Conservation (phyloP, 2,797 vertebrate genomes). For the Clarias laeviceps region DNA sequence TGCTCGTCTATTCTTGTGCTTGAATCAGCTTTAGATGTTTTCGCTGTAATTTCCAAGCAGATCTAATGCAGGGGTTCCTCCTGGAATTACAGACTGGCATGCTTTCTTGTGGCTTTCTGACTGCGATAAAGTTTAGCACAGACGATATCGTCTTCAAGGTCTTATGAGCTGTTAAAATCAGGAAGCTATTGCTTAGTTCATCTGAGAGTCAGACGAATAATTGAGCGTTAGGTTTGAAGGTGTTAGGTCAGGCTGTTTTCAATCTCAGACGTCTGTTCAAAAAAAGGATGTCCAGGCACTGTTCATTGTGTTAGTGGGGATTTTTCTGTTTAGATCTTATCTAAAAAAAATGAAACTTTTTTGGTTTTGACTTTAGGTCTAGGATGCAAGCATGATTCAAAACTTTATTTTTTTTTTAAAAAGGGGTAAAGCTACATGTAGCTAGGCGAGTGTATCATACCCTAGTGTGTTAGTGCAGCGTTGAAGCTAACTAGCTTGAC, state of each 20-base stretch:
- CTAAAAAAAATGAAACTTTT: not conserved
- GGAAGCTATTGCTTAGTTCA: conserved; percentile 68
- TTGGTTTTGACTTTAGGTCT: not conserved
- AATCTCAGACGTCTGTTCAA: not conserved
- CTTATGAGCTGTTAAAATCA: conserved; percentile 73
- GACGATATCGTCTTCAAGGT: conserved; percentile 65
- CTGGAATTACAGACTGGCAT: conserved; percentile 67
- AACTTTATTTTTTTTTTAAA: not conserved
- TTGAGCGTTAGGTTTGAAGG: conserved; percentile 32
- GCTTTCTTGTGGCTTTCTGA: conserved; percentile 76
- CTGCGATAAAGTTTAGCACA: conserved; percentile 71
- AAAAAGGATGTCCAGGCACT: not conserved
- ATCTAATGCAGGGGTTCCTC: conserved; percentile 63
- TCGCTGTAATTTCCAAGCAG: conserved; percentile 67
- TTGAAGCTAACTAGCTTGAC: not conserved
- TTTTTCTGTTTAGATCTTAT: no score
- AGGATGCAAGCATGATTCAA: not conserved
- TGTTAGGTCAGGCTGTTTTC: not conserved
- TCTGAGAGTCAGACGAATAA: conserved; percentile 26
- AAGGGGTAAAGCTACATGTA: not conserved
- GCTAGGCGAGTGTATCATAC: not conserved
- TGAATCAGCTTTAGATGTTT: conserved; percentile 37
- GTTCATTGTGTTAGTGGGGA: not conserved
- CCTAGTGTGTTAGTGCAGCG: not conserved
- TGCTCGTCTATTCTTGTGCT: not conserved